These are phyloP conservation scores for Delia radicum DNA, from an alignment of 1,140 invertebrate species.

Conservation along the genomic window DNA sequence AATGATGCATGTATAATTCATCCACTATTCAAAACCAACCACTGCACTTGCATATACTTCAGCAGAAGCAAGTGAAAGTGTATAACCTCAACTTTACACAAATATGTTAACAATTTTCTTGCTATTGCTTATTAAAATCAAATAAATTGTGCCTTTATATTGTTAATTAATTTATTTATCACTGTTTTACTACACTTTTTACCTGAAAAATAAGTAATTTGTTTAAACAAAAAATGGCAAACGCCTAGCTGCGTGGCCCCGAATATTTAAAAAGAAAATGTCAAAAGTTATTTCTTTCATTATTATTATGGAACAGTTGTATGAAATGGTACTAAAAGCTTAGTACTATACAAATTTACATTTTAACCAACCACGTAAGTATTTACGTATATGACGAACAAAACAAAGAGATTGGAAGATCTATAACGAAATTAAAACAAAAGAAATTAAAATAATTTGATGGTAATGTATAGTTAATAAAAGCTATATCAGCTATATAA, in stretches of 20 bases:
- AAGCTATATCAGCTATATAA: too few species aligned
- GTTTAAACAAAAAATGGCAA: slow-evolving; percentile 37
- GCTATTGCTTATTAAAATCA: not conserved
- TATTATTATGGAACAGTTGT: not conserved
- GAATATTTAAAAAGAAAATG: slow-evolving; percentile 36
- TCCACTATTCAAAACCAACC: not conserved
- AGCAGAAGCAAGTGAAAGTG: not conserved
- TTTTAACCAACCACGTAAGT: not conserved
- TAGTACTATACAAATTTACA: not conserved
- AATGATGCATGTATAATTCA: not conserved
- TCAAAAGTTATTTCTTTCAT: slow-evolving; percentile 16
- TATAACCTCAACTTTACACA: slow-evolving; percentile 28
- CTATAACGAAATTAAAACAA: too few species aligned
- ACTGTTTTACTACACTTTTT: too few species aligned
- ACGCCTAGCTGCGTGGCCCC: slow-evolving; percentile 51
- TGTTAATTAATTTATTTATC: not conserved
- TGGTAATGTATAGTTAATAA: too few species aligned
- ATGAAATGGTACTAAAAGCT: not conserved
- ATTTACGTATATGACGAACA: slow-evolving; percentile 1
- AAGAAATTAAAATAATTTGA: too few species aligned
- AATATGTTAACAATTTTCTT: not conserved
- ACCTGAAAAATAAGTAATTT: slow-evolving; percentile 23
- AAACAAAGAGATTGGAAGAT: too few species aligned
- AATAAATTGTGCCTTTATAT: not conserved
- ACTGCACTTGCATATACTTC: not conserved